Base-by-base conservation (phyloP, 2,888 invertebrate species). In the Caenorhabditis drosophilae region DNA sequence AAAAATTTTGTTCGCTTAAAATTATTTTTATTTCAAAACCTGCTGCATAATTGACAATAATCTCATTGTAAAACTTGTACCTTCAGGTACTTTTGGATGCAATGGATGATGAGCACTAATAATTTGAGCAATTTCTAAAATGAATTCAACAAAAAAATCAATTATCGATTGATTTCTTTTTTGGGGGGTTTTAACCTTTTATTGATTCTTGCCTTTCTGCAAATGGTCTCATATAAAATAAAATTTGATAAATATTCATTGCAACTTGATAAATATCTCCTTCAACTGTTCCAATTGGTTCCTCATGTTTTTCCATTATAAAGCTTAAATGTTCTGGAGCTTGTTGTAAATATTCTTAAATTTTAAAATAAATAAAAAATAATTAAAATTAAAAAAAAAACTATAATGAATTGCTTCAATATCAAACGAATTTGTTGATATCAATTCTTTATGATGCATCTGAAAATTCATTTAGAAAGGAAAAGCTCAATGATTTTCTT, bases 171-270 rank as follows among this genome's bases (percentile, higher is more conserved):
- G n/a, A n/a, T n/a, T n/a, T n/a, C n/a, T n/a, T n/a, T n/a, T n/a
- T n/a, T n/a, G n/a, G n/a, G n/a, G n/a, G n/a, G n/a, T n/a, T n/a
- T n/a, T 25, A 16, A 72, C 72, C 68, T 54, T 54, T 56, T 27
- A 58, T 48, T 12, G 40, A 20, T 40, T 73, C 63, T 16, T 44
- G 53, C 34, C 63, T 48, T 40, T 73, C 70, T n/a, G 60, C 52
- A 46, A 73, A 75, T 15, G 75, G 75, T 31, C 58, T 48, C 58
- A 57, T 52, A 36, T 60, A 59, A 40, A 75, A 67, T 6, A 75
- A 20, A 41, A 75, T 73, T 36, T 75, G 75, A 27, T 73, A 75
- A 12, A 75, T 67, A 1, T 63, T 6, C 75, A 75, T 75, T 44
- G 73, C 73, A 26, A 75, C 25, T 40, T 73, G 73, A 44, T 75